Base-by-base conservation (phyloP, 1,140 invertebrate species). In the Diachasma alloeum region DNA sequence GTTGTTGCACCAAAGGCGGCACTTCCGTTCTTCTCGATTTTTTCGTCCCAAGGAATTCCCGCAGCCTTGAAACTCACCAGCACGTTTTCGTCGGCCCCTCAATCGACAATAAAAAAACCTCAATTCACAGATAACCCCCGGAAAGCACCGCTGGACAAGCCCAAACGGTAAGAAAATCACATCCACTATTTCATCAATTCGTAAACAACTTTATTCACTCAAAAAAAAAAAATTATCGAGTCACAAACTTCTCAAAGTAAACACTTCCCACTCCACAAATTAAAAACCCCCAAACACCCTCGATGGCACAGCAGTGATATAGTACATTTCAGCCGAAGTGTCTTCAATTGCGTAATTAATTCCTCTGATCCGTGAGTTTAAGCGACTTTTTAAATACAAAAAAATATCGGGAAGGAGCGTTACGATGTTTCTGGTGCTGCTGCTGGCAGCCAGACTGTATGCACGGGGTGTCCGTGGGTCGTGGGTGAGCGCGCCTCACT, bases 371-470 rank as follows among this genome's bases (percentile, higher is more conserved):
- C 48, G n/a, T 56, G 48, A 19, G 15, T 56, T 56, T 6, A 53
- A 53, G n/a, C n/a, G 17, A 53, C 48, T 53, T 11, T 46, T 53
- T n/a, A 53, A 69, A 44, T 44, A 70, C 9, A 44, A 70, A 31
- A 31, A 53, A 72, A 72, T 53, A 72, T 17, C 13, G 66, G 39
- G 66, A 0, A 63, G 11, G 24, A 68, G 36, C 66, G 26, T 24
- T 39, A 59, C 31, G 56, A 72, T 71, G 77, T 72, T 70, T 44
- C 31, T 74, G 44, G 44, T 75, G 74, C 67, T 75, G 67, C 74
- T 75, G 67, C 66, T 72, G 68, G 46, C 77, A 72, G 77, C 77
- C 48, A 71, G 77, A 78, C 77, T 74, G 67, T 74, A 67, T 72
- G 69, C 56, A 72, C 75, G 22, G 74, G 68, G 74, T 75, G 73